Conservation (phyloP, 2,113 vertebrate species). For the Saccopteryx bilineata region DNA sequence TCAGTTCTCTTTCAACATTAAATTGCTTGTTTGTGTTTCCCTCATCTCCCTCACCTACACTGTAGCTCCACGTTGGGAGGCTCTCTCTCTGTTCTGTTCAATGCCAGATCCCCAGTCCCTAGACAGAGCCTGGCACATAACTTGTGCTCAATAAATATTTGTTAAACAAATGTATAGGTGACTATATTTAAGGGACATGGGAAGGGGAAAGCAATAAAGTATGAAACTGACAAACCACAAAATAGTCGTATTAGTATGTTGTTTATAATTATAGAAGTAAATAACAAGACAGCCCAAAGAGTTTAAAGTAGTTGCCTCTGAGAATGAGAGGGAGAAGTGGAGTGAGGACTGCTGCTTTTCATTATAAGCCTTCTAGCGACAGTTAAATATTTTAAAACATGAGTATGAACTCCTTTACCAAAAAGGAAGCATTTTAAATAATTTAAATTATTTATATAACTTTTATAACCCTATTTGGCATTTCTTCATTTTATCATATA, state of each 20-base stretch:
- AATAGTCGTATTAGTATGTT: background rate
- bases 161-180: background rate
- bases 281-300: background rate
- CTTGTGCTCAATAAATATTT: background rate
- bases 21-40: background rate
- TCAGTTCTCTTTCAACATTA: background rate
- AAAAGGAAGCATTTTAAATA: constrained; percentile 63
- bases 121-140: background rate
- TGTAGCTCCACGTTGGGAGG: background rate
- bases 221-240: background rate
- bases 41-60: background rate
- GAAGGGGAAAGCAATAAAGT: background rate
- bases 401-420: constrained; percentile 32
- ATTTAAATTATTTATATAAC: constrained; percentile 36
- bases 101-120: background rate
- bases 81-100: background rate
- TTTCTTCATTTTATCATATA: constrained; percentile 60
- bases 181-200: background rate
- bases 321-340: background rate
- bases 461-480: constrained; percentile 37
- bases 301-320: background rate
- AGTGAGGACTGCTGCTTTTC: background rate
- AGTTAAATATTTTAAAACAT: constrained; percentile 63
- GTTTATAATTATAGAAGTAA: background rate
- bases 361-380: background rate